These are phyloP conservation scores for Hirtodrosophila histrioides DNA, from an alignment of 2,888 invertebrate species.

Conservation along the genomic window DNA sequence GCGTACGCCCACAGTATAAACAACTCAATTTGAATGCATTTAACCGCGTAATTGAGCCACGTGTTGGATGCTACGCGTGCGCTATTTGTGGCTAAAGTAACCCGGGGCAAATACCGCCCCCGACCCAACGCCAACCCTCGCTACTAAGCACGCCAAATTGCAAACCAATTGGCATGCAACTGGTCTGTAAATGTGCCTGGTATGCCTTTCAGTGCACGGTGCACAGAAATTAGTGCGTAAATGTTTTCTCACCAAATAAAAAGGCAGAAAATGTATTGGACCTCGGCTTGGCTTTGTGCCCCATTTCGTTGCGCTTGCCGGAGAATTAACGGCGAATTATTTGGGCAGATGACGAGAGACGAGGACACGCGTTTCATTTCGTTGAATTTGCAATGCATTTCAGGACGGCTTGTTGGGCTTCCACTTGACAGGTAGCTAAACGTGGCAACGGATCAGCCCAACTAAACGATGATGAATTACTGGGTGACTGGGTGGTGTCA, in stretches of 20 bases:
- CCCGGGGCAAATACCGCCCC: slow-evolving; percentile 31
- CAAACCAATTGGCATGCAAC: slow-evolving; percentile 81
- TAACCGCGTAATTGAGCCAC: slow-evolving; percentile 84
- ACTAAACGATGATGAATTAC: slow-evolving; percentile 64
- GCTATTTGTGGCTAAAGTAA: slow-evolving; percentile 76
- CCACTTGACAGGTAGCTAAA: slow-evolving; percentile 64
- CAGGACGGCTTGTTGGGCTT: slow-evolving; percentile 35
- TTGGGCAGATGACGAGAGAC: slow-evolving; percentile 46
- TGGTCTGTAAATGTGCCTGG: slow-evolving; percentile 65
- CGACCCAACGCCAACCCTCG: slow-evolving; percentile 2
- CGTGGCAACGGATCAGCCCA: slow-evolving; percentile 5
- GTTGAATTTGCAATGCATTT: slow-evolving; percentile 72
- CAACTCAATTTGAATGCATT: slow-evolving; percentile 84
- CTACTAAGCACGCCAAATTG: slow-evolving; percentile 71
- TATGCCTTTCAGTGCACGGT: slow-evolving; percentile 30
- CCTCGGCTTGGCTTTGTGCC: slow-evolving; percentile 60
- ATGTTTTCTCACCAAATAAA: slow-evolving; percentile 84
- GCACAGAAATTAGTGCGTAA: slow-evolving; percentile 81
- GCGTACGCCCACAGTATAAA: slow-evolving; percentile 80
- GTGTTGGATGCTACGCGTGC: slow-evolving; percentile 79
- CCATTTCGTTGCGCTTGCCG: slow-evolving; percentile 79
- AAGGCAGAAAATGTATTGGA: slow-evolving; percentile 29
- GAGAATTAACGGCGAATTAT: slow-evolving; percentile 81
- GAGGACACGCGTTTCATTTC: slow-evolving; percentile 67
- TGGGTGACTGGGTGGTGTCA: slow-evolving; percentile 9